Conservation (phyloP, 2,888 invertebrate species). For the Vanessa cardui region DNA sequence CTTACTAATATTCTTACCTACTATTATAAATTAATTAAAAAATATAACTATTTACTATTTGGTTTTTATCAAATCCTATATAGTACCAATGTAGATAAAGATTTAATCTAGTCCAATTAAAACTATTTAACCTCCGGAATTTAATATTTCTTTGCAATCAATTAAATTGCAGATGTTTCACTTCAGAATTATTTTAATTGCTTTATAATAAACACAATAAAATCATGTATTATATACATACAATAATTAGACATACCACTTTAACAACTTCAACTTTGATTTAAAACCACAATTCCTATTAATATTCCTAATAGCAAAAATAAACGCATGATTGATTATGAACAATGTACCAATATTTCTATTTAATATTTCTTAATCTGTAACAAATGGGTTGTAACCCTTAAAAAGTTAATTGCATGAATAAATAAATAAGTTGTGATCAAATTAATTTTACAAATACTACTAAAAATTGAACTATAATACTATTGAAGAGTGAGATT, state of each 20-base stretch:
- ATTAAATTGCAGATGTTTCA: no score
- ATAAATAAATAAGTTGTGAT: not conserved
- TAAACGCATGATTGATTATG: slow-evolving; percentile 14
- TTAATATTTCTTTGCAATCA: no score
- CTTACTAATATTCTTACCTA: not conserved
- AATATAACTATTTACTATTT: not conserved
- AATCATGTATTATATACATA: not conserved
- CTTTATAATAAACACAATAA: not conserved
- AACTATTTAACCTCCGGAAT: no score
- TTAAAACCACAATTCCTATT: not conserved
- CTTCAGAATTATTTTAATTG: no score
- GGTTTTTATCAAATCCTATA: not conserved
- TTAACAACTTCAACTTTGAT: not conserved
- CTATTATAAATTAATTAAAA: slow-evolving; percentile 6
- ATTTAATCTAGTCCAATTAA: no score
- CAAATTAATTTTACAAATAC: not conserved
- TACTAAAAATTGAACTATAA: no score
- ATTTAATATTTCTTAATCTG: slow-evolving; percentile 25
- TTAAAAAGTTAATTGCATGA: not conserved
- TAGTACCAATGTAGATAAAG: no score
- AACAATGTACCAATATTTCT: slow-evolving; percentile 21
- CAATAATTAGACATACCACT: not conserved
- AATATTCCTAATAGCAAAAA: slow-evolving; percentile 21
- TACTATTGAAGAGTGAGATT: no score
- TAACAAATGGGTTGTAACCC: slow-evolving; percentile 16